A percentile compares a stretch with the other conserved stretches of the same genome.
Evolutionary conservation across 2,113 vertebrate species (phyloP).

Genomic region (Mastomys coucha): DNA sequence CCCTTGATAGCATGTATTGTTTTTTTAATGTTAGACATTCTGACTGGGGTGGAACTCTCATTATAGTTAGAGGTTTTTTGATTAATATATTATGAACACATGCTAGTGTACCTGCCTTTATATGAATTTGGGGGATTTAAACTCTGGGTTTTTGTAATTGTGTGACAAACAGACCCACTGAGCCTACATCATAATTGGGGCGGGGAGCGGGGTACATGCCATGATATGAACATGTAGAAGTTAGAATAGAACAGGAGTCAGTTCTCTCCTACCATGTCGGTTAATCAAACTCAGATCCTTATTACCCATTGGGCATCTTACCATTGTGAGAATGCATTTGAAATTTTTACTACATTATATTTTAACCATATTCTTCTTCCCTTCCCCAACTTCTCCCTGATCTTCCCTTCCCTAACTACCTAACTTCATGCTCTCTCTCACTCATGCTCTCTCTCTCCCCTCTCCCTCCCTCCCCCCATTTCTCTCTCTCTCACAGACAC

Average conservation of each 20-base stretch:
- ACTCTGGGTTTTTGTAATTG: background rate
- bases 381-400: background rate
- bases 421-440: background rate
- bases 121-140: background rate
- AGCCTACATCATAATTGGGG: background rate
- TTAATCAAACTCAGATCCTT: background rate
- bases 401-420: background rate
- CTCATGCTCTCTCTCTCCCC: too few species aligned
- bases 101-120: background rate
- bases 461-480: background rate
- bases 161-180: background rate
- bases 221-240: background rate
- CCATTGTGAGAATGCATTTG: background rate
- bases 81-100: background rate
- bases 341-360: background rate
- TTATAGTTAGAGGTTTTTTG: background rate
- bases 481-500: background rate
- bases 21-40: conserved; percentile 5
- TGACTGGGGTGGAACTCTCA: background rate
- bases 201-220: background rate
- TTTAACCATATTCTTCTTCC: background rate
- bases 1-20: background rate
- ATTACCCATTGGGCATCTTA: background rate
- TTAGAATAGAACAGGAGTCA: background rate
- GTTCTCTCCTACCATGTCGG: background rate